Percentiles rank a stretch among this genome's conserved stretches.
phyloP scores from a whole-genome alignment of 2,888 invertebrate genomes.

The Pegoplata infirma region DNA sequence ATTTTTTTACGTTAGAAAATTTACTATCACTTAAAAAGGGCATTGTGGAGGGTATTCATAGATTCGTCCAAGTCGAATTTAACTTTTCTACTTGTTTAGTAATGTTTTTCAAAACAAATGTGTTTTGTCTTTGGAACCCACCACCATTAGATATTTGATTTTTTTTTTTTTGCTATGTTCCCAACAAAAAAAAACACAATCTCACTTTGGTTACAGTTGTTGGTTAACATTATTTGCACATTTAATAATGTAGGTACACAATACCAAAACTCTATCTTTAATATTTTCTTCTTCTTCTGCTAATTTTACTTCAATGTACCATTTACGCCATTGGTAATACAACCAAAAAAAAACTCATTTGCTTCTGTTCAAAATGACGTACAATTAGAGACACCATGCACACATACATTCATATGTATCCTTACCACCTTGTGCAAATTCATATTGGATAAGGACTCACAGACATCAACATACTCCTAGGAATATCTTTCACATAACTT shows the following conservation, averaged over 20 bases:
- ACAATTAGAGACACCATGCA: constrained; percentile 34
- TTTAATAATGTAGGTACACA: constrained; percentile 24
- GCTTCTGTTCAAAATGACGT: constrained; percentile 23
- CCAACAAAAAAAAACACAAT: background rate
- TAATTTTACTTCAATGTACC: background rate
- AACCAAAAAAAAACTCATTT: too few relatives aligned
- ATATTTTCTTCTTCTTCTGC: constrained; percentile 1
- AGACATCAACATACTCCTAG: background rate
- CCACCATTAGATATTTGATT: constrained; percentile 14
- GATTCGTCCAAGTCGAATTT: constrained; percentile 33
- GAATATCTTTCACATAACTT: constrained; percentile 9
- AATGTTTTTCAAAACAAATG: too few relatives aligned
- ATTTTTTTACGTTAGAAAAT: too few relatives aligned
- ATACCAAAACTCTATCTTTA: constrained; percentile 13
- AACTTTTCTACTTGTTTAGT: constrained; percentile 65
- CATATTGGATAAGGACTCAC: constrained; percentile 24
- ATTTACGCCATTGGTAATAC: constrained; percentile 6
- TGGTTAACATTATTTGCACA: constrained; percentile 34
- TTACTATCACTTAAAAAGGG: too few relatives aligned
- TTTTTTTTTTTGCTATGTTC: too few relatives aligned
- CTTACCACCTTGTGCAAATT: constrained; percentile 3
- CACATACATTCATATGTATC: background rate
- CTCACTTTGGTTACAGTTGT: background rate
- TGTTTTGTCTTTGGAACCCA: background rate
- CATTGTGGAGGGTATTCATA: too few relatives aligned